Conservation (phyloP, 2,888 invertebrate genomes). For the Frankliniella intonsa region DNA sequence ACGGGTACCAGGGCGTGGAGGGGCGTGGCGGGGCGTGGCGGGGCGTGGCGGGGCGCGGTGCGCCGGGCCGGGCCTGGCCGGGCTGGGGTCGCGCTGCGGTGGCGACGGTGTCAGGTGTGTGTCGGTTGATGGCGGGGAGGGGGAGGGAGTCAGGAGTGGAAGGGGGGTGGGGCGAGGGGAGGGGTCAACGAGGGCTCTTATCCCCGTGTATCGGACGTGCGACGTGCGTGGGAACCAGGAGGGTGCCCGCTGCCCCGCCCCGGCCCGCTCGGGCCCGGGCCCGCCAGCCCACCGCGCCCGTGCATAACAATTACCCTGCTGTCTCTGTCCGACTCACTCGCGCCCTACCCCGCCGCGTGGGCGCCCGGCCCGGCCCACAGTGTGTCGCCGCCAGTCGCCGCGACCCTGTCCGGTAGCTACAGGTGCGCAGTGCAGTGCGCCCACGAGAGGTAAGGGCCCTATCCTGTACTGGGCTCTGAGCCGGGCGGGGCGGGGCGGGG, state of each 20-base stretch:
- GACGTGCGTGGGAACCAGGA: slow-evolving; percentile 10
- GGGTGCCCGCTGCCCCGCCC: not conserved
- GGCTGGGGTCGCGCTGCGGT: not conserved
- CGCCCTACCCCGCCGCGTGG: not conserved
- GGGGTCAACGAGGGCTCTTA: slow-evolving; percentile 24
- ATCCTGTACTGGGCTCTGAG: too few species aligned
- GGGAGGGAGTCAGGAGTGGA: not conserved
- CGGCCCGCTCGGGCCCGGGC: not conserved
- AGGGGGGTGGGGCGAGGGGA: not conserved
- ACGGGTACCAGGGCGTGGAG: not conserved
- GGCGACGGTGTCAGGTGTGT: slow-evolving; percentile 9
- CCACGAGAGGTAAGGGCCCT: too few species aligned
- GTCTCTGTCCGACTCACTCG: not conserved
- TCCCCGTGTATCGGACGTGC: slow-evolving; percentile 18
- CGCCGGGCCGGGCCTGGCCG: not conserved
- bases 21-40: not conserved
- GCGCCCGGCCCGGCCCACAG: not conserved
- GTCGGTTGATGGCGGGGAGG: not conserved
- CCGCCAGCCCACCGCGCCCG: not conserved
- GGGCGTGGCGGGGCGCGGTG: not conserved
- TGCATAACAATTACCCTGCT: slow-evolving; percentile 12
- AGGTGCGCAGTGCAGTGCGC: not conserved
- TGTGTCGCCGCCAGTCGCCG: not conserved
- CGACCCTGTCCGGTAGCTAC: not conserved
- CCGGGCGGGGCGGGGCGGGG: too few species aligned